Percentiles rank a stretch among this genome's conserved stretches.
phyloP scores from a whole-genome alignment of 2,888 invertebrate genomes.

The Trichopoda pennipes region DNA sequence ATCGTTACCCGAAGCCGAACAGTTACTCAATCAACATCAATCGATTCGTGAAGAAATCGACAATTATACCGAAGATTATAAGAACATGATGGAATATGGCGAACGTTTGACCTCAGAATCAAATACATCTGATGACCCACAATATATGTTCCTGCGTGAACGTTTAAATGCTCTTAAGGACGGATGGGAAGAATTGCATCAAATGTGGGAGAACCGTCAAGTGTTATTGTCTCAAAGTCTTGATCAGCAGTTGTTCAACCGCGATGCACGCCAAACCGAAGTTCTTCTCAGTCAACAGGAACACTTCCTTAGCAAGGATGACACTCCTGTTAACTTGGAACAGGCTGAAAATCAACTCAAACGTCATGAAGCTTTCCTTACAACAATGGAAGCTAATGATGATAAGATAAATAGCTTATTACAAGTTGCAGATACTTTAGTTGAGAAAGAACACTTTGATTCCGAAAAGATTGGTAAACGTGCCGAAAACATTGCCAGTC shows the following conservation, averaged over 20 bases:
- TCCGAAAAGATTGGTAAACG: constrained; percentile 98
- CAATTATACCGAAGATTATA: constrained; percentile 98
- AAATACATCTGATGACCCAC: constrained; percentile 95
- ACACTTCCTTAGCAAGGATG: constrained; percentile 97
- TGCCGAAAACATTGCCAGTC: constrained; percentile 95
- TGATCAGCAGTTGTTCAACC: constrained; percentile 96
- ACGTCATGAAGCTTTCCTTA: constrained; percentile 98
- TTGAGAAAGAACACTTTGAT: constrained; percentile 97
- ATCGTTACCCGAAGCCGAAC: constrained; percentile 97
- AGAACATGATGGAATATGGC: constrained; percentile 99
- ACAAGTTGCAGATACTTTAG: constrained; percentile 94
- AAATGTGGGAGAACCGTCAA: constrained; percentile 99
- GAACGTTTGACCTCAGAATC: constrained; percentile 95
- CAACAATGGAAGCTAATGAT: constrained; percentile 99
- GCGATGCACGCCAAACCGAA: constrained; percentile 98
- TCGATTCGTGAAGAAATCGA: constrained; percentile 99
- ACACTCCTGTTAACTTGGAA: constrained; percentile 96
- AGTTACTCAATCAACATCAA: constrained; percentile 97
- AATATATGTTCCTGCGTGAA: constrained; percentile 99
- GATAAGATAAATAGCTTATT: constrained; percentile 99
- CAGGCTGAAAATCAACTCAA: constrained; percentile 98
- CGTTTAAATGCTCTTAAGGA: constrained; percentile 98
- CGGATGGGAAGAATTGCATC: constrained; percentile 99
- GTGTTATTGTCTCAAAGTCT: constrained; percentile 96
- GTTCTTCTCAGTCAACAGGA: constrained; percentile 99